Conservation (phyloP, 2,113 vertebrate genomes). For the Sorex araneus region DNA sequence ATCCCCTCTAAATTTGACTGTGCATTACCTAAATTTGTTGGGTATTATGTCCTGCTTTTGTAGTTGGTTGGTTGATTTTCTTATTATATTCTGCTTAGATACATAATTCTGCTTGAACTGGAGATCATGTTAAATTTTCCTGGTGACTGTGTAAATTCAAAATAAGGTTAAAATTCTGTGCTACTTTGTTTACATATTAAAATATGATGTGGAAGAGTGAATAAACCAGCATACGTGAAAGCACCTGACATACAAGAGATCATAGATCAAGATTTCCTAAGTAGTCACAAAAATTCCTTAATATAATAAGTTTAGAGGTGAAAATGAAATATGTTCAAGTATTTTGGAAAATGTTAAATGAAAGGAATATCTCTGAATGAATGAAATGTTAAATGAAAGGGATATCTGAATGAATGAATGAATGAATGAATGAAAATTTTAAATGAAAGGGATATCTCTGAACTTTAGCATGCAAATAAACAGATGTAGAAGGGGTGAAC, state of each 20-base stretch:
- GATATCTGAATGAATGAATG: too few relatives aligned
- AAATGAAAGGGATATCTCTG: neutral
- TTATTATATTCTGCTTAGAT: neutral
- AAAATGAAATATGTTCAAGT: neutral
- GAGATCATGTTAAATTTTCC: neutral
- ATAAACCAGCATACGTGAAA: neutral
- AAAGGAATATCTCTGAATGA: neutral
- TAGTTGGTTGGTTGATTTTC: neutral
- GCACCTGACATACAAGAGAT: neutral
- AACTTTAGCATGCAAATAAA: neutral
- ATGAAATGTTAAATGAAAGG: neutral
- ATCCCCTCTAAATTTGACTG: neutral
- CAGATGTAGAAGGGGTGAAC: neutral
- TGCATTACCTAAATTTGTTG: neutral
- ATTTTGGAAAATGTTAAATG: neutral
- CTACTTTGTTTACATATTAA: neutral
- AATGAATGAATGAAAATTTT: too few relatives aligned
- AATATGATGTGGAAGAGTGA: neutral
- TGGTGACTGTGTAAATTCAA: neutral
- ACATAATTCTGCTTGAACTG: neutral
- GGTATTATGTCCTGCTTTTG: neutral
- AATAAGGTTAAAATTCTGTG: slow-evolving; percentile 3
- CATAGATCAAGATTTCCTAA: neutral
- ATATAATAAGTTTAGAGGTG: neutral
- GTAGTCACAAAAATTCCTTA: neutral